phyloP scores from a whole-genome alignment of 2,888 invertebrate species.

The Torymus auratus region DNA sequence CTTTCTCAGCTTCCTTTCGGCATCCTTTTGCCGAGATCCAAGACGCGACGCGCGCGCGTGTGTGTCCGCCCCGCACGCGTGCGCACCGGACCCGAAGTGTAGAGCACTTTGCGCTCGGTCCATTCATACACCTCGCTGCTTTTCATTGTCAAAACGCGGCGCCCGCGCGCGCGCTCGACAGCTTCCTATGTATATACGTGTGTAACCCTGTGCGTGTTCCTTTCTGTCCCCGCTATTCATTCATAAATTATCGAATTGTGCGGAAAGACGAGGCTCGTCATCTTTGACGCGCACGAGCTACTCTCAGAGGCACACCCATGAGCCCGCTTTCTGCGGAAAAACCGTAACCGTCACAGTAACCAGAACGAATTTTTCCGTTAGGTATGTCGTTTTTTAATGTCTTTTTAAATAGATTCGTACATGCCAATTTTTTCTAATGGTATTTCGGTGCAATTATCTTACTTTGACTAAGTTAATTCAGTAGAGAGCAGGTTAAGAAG shows the following conservation, averaged over 20 bases:
- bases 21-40: conserved; percentile 26
- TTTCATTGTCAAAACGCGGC: conserved; percentile 1
- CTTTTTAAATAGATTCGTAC: neutral
- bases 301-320: conserved; percentile 29
- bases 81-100: conserved; percentile 18
- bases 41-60: neutral
- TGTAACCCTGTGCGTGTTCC: neutral
- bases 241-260: conserved; percentile 22
- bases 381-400: neutral
- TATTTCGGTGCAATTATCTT: too few species aligned
- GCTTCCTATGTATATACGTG: neutral
- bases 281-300: neutral
- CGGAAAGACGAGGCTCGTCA: conserved; percentile 34
- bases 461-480: too few species aligned
- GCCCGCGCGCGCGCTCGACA: neutral
- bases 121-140: neutral
- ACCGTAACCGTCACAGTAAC: conserved; percentile 25
- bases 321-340: conserved; percentile 6
- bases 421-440: too few species aligned
- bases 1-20: conserved; percentile 33
- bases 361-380: conserved; percentile 21
- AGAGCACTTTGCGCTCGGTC: conserved; percentile 30
- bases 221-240: conserved; percentile 12
- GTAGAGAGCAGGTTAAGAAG: too few species aligned
- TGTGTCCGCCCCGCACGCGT: neutral